Base-by-base conservation (phyloP, 2,888 invertebrate species). In the Coelopa pilipes region DNA sequence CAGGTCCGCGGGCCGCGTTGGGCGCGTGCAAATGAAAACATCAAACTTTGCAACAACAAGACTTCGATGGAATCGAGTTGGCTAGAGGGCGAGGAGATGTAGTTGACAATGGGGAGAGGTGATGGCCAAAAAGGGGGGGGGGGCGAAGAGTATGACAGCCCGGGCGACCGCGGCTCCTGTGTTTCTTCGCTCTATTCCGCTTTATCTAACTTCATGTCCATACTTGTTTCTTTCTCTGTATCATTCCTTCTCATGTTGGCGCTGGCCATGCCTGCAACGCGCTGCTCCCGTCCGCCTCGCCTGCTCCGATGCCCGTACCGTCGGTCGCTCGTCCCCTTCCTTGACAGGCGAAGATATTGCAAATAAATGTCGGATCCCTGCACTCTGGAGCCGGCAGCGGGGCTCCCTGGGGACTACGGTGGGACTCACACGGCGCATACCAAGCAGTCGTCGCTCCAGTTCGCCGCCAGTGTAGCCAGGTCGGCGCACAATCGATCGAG, bases 1-100 rank as follows among this genome's bases (percentile, higher is more conserved):
- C 77, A 77, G 70, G 82, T 77, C 83, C 78, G 75, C 72, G 73
- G 74, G 81, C 75, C 55, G 73, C 49, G 47, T 49, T 34, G 49
- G 59, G 70, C 62, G n/a, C 21, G 34, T 47, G 47, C n/a, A 57
- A 70, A 69, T 19, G 63, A 24, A 66, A 74, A 67, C 79, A 80
- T 81, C 79, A 82, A 81, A 82, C 80, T 81, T 81, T 79, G 78
- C 81, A 83, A 72, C 77, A 73, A 17, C 10, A 65, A 19, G 7
- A 53, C 34, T 21, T 45, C 24, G 15, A 46, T 57, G 46, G 2
- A 34, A 34, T 34, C 2, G 34, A 34, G 34, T 34, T 34, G 34
- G 7, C 7, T 7, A 34, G 34, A 69, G 46, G 46, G 7, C 9
- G 49, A 34, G 45, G 7, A 53, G 0, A 34, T 1, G 49, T 21